These are phyloP conservation scores for Bombus sibiricus DNA, from an alignment of 1,140 invertebrate genomes.

Conservation along the genomic window DNA sequence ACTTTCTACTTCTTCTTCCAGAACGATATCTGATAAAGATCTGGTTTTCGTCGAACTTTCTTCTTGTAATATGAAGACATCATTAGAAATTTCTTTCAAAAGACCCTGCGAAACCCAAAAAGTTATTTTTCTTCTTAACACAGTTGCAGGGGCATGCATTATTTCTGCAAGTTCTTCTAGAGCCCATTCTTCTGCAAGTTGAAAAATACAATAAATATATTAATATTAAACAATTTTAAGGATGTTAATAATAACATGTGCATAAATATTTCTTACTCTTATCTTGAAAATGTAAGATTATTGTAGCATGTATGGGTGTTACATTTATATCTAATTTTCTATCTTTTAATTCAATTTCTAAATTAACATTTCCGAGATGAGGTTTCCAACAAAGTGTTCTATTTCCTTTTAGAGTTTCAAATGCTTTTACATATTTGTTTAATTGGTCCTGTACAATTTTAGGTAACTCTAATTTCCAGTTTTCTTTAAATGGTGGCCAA, in stretches of 20 bases:
- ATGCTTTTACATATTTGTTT: conserved; percentile 94
- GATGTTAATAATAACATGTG: not conserved
- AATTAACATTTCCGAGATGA: conserved; percentile 94
- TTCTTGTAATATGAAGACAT: conserved; percentile 91
- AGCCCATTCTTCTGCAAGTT: conserved; percentile 88
- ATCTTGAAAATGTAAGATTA: conserved; percentile 97
- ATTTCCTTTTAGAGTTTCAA: conserved; percentile 96
- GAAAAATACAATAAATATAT: not conserved
- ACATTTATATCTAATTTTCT: conserved; percentile 92
- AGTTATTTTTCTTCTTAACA: conserved; percentile 91
- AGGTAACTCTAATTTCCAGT: conserved; percentile 93
- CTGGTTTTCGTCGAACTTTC: conserved; percentile 84
- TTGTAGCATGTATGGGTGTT: conserved; percentile 95
- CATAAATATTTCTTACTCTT: conserved; percentile 85
- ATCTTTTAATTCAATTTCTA: conserved; percentile 95
- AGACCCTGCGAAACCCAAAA: conserved; percentile 96
- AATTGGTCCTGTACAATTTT: conserved; percentile 91
- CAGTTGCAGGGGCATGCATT: conserved; percentile 92
- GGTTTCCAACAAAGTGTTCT: conserved; percentile 97
- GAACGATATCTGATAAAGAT: conserved; percentile 86
- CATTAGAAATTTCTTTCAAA: conserved; percentile 88
- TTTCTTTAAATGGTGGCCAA: conserved; percentile 98
- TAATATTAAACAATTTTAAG: not conserved
- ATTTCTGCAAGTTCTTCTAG: conserved; percentile 92
- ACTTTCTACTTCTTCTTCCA: conserved; percentile 96